Evolutionary conservation across 2,888 invertebrate genomes (phyloP).

Genomic region (Synanthedon vespiformis): DNA sequence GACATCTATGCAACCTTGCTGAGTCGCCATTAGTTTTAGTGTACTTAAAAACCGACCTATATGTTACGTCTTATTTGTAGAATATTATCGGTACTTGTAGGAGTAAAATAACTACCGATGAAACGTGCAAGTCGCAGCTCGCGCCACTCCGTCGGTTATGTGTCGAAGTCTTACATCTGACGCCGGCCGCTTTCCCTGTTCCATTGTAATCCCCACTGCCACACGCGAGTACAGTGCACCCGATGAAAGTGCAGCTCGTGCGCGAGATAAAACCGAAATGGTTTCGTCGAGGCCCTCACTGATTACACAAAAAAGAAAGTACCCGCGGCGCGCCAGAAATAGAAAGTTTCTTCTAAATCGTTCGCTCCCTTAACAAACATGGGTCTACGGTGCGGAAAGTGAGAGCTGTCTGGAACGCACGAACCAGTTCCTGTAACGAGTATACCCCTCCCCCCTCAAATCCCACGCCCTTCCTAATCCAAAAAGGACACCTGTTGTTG

Average conservation of each 20-base stretch:
- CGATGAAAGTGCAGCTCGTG: constrained; percentile 18
- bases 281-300: constrained; percentile 28
- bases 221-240: constrained; percentile 10
- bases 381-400: constrained; percentile 55
- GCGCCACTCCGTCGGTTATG: constrained; percentile 3
- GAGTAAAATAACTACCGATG: too few species aligned
- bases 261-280: constrained; percentile 38
- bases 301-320: constrained; percentile 62
- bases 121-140: constrained; percentile 13
- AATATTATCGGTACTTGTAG: too few species aligned
- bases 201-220: constrained; percentile 42
- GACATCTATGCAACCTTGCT: too few species aligned
- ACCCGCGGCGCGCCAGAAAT: constrained; percentile 63
- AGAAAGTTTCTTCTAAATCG: constrained; percentile 60
- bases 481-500: background rate
- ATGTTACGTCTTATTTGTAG: too few species aligned
- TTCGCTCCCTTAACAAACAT: constrained; percentile 61
- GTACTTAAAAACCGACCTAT: too few species aligned
- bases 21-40: too few species aligned
- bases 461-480: constrained; percentile 7
- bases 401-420: constrained; percentile 49
- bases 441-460: constrained; percentile 10
- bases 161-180: background rate
- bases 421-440: constrained; percentile 45
- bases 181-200: constrained; percentile 43